Base-by-base conservation (phyloP, 2,113 vertebrate genomes). In the Aspiorhynchus laticeps region DNA sequence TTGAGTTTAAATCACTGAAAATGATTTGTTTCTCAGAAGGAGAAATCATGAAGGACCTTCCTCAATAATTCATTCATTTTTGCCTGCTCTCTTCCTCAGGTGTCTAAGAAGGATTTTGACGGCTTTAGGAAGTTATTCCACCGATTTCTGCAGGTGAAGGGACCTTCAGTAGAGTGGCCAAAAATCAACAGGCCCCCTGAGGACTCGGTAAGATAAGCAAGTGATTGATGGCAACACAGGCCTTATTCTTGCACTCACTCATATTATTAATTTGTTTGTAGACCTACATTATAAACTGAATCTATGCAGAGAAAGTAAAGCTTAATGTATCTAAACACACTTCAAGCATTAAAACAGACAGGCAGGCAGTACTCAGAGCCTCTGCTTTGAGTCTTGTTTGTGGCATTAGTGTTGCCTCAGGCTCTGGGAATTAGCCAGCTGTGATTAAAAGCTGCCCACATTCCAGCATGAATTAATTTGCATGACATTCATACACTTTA, bases 111-210 rank as follows among this genome's bases (percentile, higher is more conserved):
- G 88, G 96, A 97, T 88, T 94, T 97, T 88, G 96, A 95, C 88
- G 97, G 97, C 87, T 97, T 97, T 93, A 94, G 95, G 94, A 96
- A 97, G 88, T 92, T 97, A 3, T 97, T 97, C 93, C 97, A 96
- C 90, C 95, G 97, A 93, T 97, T 97, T 88, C 93, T 97, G 83
- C 96, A 97, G 94, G 96, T 96, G 92, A 97, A 97, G 88, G 97
- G 97, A 84, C 97, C 97, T 86, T 97, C 97, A 87, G 96, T 97
- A 80, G 96, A 97, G 87, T 97, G 97, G 97, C 93, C 93, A 4
- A 97, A 97, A 93, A 97, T 97, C 79, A 96, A 97, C 92, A 95
- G 95, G 91, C 96, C 97, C 88, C 97, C 97, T 59, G 97, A 97
- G 91, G 96, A 97, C 91, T 97, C 96, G 75, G 97, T 97, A 94